Base-by-base conservation (phyloP, 2,113 vertebrate species). In the Myanophis thanlyinensis region DNA sequence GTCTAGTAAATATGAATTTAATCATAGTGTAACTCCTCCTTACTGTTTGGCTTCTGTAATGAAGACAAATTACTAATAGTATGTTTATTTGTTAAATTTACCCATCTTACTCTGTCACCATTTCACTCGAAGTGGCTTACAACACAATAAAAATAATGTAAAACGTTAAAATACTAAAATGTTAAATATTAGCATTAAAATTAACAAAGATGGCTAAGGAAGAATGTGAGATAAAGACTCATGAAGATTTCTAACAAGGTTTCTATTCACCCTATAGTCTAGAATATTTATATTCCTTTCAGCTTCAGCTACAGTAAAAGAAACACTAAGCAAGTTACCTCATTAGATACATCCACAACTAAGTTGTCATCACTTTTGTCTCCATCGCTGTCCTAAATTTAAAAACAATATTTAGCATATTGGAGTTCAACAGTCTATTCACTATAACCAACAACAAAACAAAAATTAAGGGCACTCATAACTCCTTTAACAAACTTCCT, bases 301-400 rank as follows among this genome's bases (percentile, higher is more conserved):
- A 67, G 30, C 20, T 59, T 53, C 94, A 96, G 94, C 0, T 25
- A 93, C 73, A 95, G 89, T 27, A 95, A 93, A 94, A 94, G 73
- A 90, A 93, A 94, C 91, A 52, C 89, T 96, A 96, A 87, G 40
- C 93, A 94, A 89, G 87, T 97, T 98, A 98, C 98, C 98, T 98
- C 98, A 95, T 98, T 98, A 94, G 98, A 98, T 53, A 98, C 98
- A 97, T 98, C 98, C 95, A 98, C 98, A 95, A 98, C 98, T 96
- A 98, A 97, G 96, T 98, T 98, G 97, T 98, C 98, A 93, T 98
- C 98, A 88, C 98, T 98, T 97, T 98, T 98, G 96, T 98, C 98
- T 93, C 98, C 98, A 96, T 98, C 98, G 85, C 98, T 98, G 95
- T 98, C 98, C 98, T 98, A 96, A 96, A 95, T 90, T 92, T 59